Conservation (phyloP, 2,113 vertebrate species). For the Delphinus delphis region DNA sequence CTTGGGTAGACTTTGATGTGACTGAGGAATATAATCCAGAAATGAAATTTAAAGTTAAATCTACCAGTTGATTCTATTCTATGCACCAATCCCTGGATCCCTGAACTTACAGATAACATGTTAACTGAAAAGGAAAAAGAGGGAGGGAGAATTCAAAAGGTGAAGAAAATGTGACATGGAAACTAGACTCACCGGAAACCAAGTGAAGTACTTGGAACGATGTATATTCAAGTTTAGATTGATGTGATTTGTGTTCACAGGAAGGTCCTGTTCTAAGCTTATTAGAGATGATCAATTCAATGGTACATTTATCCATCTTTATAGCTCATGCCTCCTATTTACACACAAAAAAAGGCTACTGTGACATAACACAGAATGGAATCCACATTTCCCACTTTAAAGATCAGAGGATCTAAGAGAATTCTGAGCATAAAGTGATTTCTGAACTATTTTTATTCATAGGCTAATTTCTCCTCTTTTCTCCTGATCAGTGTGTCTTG, state of each 20-base stretch:
- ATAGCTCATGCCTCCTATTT: background rate
- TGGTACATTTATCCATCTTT: background rate
- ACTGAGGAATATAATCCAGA: background rate
- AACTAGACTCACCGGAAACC: background rate
- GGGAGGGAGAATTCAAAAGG: background rate
- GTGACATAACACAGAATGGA: background rate
- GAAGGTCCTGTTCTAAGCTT: background rate
- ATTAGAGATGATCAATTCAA: background rate
- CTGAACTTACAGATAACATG: background rate
- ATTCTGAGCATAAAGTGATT: background rate
- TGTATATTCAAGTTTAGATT: background rate
- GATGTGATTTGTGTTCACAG: background rate
- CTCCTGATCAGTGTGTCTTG: background rate
- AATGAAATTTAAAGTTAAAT: background rate
- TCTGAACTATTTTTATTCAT: constrained; percentile 23
- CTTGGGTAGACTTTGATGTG: background rate
- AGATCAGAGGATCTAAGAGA: background rate
- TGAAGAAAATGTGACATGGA: background rate
- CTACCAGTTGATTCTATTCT: background rate
- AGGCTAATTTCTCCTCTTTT: background rate
- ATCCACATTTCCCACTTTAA: background rate
- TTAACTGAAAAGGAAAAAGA: background rate
- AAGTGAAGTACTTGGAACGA: background rate
- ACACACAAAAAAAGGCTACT: background rate
- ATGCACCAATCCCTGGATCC: background rate